A percentile compares a stretch with the other conserved stretches of the same genome.
phyloP scores from a whole-genome alignment of 2,797 vertebrate genomes.

The Sitta carolinensis region DNA sequence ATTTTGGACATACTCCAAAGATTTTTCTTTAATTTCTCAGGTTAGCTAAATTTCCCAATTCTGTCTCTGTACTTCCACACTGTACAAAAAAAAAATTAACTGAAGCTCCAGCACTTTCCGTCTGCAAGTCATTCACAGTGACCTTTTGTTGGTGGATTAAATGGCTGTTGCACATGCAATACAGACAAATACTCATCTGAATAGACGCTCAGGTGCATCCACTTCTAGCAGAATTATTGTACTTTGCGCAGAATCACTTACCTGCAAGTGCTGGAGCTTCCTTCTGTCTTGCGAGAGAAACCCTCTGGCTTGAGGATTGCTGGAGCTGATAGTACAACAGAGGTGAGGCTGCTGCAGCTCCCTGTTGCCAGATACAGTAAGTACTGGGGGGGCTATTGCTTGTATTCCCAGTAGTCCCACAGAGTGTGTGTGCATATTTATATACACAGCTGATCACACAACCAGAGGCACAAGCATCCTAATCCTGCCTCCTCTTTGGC shows the following conservation, averaged over 20 bases:
- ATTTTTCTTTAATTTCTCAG: neutral
- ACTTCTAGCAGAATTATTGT: neutral
- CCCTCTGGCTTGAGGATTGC: neutral
- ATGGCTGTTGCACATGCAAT: neutral
- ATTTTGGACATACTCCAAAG: neutral
- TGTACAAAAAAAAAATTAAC: neutral
- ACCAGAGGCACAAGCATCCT: neutral
- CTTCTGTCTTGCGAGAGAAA: neutral
- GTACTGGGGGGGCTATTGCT: neutral
- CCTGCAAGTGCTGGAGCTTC: neutral
- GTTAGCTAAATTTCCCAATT: neutral
- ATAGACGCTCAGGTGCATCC: neutral
- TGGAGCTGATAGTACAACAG: neutral
- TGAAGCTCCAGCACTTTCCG: neutral
- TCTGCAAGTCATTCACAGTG: neutral
- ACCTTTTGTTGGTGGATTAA: conserved; percentile 21
- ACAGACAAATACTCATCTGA: neutral
- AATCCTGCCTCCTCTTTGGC: neutral
- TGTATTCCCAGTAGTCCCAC: neutral
- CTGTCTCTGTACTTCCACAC: neutral
- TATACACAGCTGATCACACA: neutral
- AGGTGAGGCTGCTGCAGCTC: neutral
- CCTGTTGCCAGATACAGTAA: neutral
- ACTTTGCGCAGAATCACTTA: neutral
- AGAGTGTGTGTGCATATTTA: neutral